These are phyloP conservation scores for Corythaixoides concolor DNA, from an alignment of 2,113 vertebrate genomes.

Conservation along the genomic window DNA sequence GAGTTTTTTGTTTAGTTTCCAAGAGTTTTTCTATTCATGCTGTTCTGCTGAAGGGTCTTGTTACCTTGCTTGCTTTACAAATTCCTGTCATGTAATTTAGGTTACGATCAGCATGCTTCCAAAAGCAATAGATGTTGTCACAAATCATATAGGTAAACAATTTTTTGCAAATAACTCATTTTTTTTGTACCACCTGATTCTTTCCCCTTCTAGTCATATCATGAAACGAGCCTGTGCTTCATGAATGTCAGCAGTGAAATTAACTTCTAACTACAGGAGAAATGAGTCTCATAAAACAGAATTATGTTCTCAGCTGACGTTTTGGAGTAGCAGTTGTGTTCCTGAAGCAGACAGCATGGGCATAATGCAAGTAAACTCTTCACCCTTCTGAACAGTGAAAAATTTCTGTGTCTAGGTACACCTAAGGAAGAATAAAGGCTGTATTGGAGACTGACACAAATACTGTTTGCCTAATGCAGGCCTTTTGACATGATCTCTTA, in stretches of 20 bases:
- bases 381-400: background rate
- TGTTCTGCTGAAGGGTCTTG: background rate
- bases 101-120: background rate
- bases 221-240: background rate
- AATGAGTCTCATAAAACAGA: background rate
- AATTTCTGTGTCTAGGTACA: background rate
- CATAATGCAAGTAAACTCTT: background rate
- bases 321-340: background rate
- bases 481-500: background rate
- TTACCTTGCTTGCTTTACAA: background rate
- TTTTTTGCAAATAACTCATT: background rate
- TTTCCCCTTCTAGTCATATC: background rate
- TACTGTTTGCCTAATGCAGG: background rate
- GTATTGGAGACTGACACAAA: background rate
- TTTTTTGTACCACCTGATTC: background rate
- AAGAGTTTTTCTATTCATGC: background rate
- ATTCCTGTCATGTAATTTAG: background rate
- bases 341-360: background rate
- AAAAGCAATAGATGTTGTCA: background rate
- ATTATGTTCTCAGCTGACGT: background rate
- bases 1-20: background rate
- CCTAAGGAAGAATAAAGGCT: background rate
- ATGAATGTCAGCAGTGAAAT: background rate
- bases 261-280: background rate
- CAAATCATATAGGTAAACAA: background rate